These are phyloP conservation scores for Gonioctena quinquepunctata DNA, from an alignment of 1,140 invertebrate species.

Conservation along the genomic window DNA sequence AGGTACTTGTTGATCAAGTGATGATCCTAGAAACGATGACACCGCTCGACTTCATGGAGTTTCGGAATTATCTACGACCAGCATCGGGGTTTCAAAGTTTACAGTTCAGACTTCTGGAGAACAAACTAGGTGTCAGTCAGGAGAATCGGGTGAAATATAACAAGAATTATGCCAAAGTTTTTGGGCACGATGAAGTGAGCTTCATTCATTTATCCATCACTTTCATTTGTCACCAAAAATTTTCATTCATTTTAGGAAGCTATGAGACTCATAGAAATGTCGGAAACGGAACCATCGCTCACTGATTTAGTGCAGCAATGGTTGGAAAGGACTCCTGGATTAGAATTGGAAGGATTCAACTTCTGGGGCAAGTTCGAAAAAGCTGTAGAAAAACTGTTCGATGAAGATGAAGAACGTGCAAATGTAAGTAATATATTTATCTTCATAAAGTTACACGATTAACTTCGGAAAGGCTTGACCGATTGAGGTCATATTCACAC, in stretches of 20 bases:
- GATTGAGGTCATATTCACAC: neutral
- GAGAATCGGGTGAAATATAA: constrained; percentile 91
- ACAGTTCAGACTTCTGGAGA: constrained; percentile 95
- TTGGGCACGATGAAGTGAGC: constrained; percentile 68
- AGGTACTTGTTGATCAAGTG: constrained; percentile 96
- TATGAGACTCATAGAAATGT: constrained; percentile 72
- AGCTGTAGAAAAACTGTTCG: constrained; percentile 75
- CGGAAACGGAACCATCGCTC: constrained; percentile 83
- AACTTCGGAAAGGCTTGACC: neutral
- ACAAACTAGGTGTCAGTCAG: constrained; percentile 91
- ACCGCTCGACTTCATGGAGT: constrained; percentile 96
- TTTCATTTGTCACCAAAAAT: neutral
- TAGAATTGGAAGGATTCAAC: constrained; percentile 81
- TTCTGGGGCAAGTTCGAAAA: constrained; percentile 91
- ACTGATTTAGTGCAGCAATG: constrained; percentile 85
- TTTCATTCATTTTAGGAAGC: constrained; percentile 59
- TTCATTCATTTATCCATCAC: neutral
- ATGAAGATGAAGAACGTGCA: constrained; percentile 67
- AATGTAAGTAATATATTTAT: constrained; percentile 57
- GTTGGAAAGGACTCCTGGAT: constrained; percentile 92
- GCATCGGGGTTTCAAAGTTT: constrained; percentile 98
- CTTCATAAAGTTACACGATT: too few species aligned
- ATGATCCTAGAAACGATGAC: constrained; percentile 98
- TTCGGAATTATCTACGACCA: constrained; percentile 86
- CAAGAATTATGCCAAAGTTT: constrained; percentile 87